Evolutionary conservation across 2,113 vertebrate genomes (phyloP).

Genomic region (Sardina pilchardus): DNA sequence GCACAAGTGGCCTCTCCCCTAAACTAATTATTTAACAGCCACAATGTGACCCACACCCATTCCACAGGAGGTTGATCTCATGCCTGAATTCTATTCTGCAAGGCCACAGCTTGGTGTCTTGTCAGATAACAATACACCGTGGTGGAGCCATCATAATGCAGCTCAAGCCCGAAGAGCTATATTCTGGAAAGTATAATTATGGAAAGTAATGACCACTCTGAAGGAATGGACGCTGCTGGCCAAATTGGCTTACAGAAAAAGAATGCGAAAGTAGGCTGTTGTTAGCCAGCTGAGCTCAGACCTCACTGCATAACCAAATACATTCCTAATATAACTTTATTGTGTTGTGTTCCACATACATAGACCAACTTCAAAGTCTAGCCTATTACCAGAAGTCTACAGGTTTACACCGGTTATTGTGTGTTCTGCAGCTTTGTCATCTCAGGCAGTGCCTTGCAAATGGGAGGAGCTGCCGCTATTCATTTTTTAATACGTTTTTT

Average conservation of each 20-base stretch:
- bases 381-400: neutral
- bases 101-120: neutral
- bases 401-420: neutral
- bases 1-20: neutral
- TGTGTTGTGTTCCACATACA: too few species aligned
- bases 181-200: too few species aligned
- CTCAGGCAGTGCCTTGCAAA: neutral
- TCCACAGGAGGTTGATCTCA: neutral
- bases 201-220: too few species aligned
- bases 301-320: too few species aligned
- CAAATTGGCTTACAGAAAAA: too few species aligned
- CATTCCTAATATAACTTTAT: too few species aligned
- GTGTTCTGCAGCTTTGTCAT: neutral
- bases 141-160: too few species aligned
- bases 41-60: neutral
- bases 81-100: neutral
- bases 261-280: too few species aligned
- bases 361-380: neutral
- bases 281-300: too few species aligned
- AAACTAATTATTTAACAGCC: neutral
- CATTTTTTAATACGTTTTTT: neutral
- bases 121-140: neutral
- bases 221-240: too few species aligned
- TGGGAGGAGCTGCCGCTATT: constrained; percentile 51
- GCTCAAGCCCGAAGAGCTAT: too few species aligned